These are phyloP conservation scores for Siniperca chuatsi DNA, from an alignment of 2,113 vertebrate species.

Conservation along the genomic window DNA sequence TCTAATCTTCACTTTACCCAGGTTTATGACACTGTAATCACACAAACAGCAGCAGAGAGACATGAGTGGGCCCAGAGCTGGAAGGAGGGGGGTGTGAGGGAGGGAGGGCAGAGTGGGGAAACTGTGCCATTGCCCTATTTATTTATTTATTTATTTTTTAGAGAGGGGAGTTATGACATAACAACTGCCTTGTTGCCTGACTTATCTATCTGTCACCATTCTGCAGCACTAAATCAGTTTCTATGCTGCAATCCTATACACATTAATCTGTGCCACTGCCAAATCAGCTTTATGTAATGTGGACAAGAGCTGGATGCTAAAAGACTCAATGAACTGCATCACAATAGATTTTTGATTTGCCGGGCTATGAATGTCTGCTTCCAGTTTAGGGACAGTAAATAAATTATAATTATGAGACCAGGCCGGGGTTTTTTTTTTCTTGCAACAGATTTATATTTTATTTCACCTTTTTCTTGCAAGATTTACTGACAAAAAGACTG, in stretches of 20 bases:
- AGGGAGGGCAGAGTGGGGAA: conserved; percentile 19
- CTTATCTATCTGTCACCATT: conserved; percentile 63
- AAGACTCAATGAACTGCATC: conserved; percentile 59
- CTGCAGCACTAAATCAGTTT: conserved; percentile 64
- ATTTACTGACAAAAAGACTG: background rate
- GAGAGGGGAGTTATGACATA: conserved; percentile 80
- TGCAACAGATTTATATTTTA: background rate
- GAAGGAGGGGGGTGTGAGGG: background rate
- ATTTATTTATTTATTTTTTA: conserved; percentile 44
- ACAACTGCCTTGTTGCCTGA: conserved; percentile 67
- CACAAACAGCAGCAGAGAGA: conserved; percentile 37
- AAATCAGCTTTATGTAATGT: conserved; percentile 73
- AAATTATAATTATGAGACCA: too few relatives aligned
- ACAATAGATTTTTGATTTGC: conserved; percentile 36
- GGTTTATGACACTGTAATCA: conserved; percentile 34
- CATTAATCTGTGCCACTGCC: conserved; percentile 54
- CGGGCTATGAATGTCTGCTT: conserved; percentile 25
- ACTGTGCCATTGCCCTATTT: conserved; percentile 81
- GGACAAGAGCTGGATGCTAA: conserved; percentile 50
- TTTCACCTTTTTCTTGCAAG: background rate
- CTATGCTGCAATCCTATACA: conserved; percentile 53
- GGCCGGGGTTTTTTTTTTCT: background rate
- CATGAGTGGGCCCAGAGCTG: conserved; percentile 39
- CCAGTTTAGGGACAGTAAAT: background rate
- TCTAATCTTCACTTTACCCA: conserved; percentile 36